Base-by-base conservation (phyloP, 53 echinoderm and acorn worm species). In the Arbacia lixula region DNA sequence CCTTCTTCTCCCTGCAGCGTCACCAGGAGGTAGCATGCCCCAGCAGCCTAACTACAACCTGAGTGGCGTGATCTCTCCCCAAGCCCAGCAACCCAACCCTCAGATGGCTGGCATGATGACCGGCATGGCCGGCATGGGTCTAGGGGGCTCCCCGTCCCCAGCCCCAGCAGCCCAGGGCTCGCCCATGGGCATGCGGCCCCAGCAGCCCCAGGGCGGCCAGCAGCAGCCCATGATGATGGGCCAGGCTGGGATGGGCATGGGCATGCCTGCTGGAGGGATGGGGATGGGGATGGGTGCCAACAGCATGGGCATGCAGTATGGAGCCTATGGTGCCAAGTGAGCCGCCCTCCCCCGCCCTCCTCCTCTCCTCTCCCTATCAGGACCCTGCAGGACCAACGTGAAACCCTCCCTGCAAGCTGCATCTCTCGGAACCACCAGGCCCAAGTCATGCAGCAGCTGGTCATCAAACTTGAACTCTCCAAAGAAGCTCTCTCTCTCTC, bases 61-160 rank as follows among this genome's bases (percentile, higher is more conserved):
- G 64, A 49, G 64, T 12, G 49, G 64, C n/a, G 20, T 61, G 50
- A 49, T 49, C 4, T 81, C 82, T 12, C 82, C 82, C 10, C 78
- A 56, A 28, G 33, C 10, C 10, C 73, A 73, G 28, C 78, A 58
- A 17, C 22, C 75, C 54, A 54, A 36, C 75, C 90, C 80, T 26
- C 85, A 89, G 56, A 87, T 92, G 87, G 85, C 46, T 29, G 68
- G 78, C 65, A 73, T 90, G 36, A 77, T 89, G 25, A 31, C 61
- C 22, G 89, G 91, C 32, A 92, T 97, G 97, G 90, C 83, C 38
- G 90, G 92, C 36, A 88, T 98, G 89, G 90, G 89, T 82, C 73
- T 96, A 17, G 91, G 87, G 37, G 53, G 66, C n/a, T 55, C 88
- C 52, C 62, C 64, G 20, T 50, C 53, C 11, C 27, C 51, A 41